These are phyloP conservation scores for Cylas formicarius DNA, from an alignment of 1,140 invertebrate species.

Conservation along the genomic window DNA sequence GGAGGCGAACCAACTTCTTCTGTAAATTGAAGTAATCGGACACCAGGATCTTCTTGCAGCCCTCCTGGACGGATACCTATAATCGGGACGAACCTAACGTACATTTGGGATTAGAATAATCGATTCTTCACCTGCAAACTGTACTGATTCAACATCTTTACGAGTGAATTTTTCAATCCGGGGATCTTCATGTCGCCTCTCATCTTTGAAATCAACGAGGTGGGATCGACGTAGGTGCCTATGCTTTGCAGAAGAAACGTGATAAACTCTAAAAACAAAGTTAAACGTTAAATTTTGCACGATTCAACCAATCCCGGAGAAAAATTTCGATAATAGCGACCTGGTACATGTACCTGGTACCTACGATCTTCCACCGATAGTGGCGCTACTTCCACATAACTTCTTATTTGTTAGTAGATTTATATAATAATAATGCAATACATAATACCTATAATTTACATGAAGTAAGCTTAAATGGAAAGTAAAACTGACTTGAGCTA, in stretches of 20 bases:
- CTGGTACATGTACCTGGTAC: too few species aligned
- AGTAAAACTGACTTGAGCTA: too few species aligned
- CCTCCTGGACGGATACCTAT: conserved; percentile 77
- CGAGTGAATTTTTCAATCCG: conserved; percentile 80
- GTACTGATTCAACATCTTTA: conserved; percentile 94
- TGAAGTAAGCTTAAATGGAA: too few species aligned
- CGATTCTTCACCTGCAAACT: conserved; percentile 65
- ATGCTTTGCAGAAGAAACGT: conserved; percentile 72
- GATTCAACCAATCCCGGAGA: too few species aligned
- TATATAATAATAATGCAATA: too few species aligned
- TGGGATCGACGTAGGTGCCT: conserved; percentile 86
- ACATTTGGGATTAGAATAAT: not conserved
- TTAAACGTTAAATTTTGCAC: too few species aligned
- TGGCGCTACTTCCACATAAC: too few species aligned
- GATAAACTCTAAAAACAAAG: conserved; percentile 56
- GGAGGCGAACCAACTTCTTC: conserved; percentile 67
- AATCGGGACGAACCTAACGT: conserved; percentile 9
- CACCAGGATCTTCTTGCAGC: conserved; percentile 80
- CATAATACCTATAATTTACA: too few species aligned
- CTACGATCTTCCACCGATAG: too few species aligned
- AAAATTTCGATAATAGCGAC: too few species aligned
- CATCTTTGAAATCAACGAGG: conserved; percentile 79
- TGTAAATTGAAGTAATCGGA: conserved; percentile 86
- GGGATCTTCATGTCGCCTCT: conserved; percentile 77
- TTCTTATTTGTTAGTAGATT: too few species aligned